Evolutionary conservation across 2,888 invertebrate species (phyloP).

Genomic region (Helleia helle): DNA sequence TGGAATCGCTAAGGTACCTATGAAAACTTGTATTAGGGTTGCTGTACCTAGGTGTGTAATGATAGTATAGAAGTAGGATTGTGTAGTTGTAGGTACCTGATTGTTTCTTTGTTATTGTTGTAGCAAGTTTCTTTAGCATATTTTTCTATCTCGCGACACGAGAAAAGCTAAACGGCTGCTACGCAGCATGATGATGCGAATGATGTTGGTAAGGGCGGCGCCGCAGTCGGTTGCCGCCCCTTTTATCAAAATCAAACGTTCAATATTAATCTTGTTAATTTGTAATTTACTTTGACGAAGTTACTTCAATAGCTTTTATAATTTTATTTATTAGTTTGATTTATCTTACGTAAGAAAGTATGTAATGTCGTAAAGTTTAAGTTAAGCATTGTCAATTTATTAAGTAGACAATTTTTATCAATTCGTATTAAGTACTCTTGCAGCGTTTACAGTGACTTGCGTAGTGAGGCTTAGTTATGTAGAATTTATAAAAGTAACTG

Average conservation of each 20-base stretch:
- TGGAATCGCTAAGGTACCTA: too few relatives aligned
- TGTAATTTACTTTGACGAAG: background rate
- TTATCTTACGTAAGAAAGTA: background rate
- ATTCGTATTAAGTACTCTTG: too few relatives aligned
- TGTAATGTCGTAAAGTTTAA: too few relatives aligned
- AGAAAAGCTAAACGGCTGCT: slow-evolving; percentile 8
- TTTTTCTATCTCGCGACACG: slow-evolving; percentile 16
- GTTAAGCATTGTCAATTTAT: too few relatives aligned
- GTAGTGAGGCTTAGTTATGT: background rate
- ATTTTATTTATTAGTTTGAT: background rate
- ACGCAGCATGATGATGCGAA: slow-evolving; percentile 22
- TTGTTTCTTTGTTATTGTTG: slow-evolving; percentile 39
- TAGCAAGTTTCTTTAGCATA: slow-evolving; percentile 18
- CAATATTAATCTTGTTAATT: too few relatives aligned
- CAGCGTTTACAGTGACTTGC: background rate
- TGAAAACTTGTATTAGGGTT: background rate
- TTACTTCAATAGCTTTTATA: background rate
- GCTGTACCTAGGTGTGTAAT: slow-evolving; percentile 7
- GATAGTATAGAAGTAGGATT: slow-evolving; percentile 5
- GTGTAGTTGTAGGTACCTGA: slow-evolving; percentile 51
- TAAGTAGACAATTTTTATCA: too few relatives aligned
- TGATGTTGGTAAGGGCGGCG: background rate
- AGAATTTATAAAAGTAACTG: background rate
- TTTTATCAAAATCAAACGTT: too few relatives aligned
- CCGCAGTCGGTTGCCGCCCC: background rate